Evolutionary conservation across 2,797 vertebrate species (phyloP).

Genomic region (Pteronotus mesoamericanus): DNA sequence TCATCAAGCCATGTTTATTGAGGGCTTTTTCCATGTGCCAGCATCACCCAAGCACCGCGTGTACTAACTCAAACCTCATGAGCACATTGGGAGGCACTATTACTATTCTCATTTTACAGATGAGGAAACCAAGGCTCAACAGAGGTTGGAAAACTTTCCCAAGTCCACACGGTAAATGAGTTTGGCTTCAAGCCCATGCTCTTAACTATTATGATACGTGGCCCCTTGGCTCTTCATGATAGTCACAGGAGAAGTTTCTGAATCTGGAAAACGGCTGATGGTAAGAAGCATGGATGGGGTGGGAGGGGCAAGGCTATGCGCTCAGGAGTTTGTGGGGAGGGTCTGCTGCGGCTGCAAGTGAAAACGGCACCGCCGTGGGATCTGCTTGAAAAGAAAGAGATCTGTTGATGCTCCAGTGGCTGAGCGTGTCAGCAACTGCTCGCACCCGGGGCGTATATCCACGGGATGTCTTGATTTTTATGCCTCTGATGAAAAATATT

Average conservation of each 20-base stretch:
- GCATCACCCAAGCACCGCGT: background rate
- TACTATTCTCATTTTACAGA: no score
- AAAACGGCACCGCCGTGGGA: fast-evolving
- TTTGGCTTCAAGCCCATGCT: background rate
- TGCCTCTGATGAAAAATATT: background rate
- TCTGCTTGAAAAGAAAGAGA: background rate
- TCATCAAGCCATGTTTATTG: background rate
- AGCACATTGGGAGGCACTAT: no score
- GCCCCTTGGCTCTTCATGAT: background rate
- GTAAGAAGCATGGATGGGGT: background rate
- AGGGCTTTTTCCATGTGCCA: background rate
- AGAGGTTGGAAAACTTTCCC: background rate
- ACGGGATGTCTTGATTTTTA: background rate
- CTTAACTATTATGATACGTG: background rate
- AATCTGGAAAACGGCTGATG: background rate
- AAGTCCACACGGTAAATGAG: background rate
- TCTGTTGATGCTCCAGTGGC: background rate
- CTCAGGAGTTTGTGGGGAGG: background rate
- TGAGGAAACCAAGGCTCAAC: background rate
- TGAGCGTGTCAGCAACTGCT: background rate
- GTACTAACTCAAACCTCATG: background rate
- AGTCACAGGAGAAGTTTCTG: background rate
- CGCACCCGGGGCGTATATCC: background rate
- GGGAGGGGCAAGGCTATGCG: background rate
- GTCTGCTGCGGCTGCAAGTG: background rate